Evolutionary conservation across 2,888 invertebrate genomes (phyloP), one percentile per base, ranked within the genome.

Genomic region (Salpingus planirostris): DNA sequence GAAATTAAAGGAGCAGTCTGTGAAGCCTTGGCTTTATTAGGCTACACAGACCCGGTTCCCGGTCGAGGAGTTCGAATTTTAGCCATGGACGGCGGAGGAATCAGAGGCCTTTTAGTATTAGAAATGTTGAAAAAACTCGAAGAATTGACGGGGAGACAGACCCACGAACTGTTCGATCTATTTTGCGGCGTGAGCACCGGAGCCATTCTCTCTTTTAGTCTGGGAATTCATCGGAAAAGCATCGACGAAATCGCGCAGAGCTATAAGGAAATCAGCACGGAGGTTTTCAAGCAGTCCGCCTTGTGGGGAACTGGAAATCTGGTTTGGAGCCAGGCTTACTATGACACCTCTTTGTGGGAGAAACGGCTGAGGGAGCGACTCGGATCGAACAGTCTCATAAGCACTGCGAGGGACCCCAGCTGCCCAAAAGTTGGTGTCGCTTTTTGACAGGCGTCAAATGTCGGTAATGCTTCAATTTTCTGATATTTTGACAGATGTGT

Each of bases 51-150:
- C 26, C 79, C 85, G 3, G 69, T 82, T 3, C 72, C 72, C 33
- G 77, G 79, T 1, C 69, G 71, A 14, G 91, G 92, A 1, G 80
- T 91, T 26, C 70, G 82, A 54, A 76, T 93, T 32, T 69, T 93
- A 29, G 70, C 87, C 1, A 83, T 93, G 49, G 92, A 93, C 67
- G 93, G 93, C 2, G 92, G 93, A 24, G 92, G 92, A 27, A 80
- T 87, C 38, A 73, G 90, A 38, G 91, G 91, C n/a, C 70, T 92
- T 40, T 70, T 90, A 40, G 85, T 88, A 2, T 74, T 93, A 39
- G 84, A 89, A 64, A 77, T 90, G 60, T 64, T 93, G 43, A 74
- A 78, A 29, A 78, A 80, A 47, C 62, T 93, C 21, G 90, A 93
- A 64, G 68, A 73, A 41, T 60, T 80, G 11, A 78, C 82, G 2